phyloP scores from a whole-genome alignment of 2,113 vertebrate species.

The Mus pahari region DNA sequence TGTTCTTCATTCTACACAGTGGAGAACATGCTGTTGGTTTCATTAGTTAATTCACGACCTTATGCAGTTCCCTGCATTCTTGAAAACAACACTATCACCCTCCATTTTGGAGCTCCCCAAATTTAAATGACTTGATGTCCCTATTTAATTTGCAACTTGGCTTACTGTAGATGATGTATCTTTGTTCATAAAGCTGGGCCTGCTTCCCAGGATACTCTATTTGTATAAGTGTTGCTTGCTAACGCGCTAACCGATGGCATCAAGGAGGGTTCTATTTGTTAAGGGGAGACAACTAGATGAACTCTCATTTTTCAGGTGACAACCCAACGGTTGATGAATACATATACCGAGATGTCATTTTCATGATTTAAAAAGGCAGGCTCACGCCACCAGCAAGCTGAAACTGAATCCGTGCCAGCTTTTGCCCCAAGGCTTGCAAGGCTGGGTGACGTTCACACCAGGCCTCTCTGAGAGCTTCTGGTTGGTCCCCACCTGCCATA shows the following conservation, averaged over 20 bases:
- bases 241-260: neutral
- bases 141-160: slow-evolving; percentile 10
- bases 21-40: neutral
- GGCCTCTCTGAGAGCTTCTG: neutral
- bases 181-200: neutral
- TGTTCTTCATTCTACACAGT: neutral
- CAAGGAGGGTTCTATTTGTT: neutral
- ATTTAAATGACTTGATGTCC: neutral
- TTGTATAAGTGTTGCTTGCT: neutral
- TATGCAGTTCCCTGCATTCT: neutral
- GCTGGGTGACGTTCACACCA: neutral
- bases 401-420: neutral
- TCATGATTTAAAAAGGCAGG: neutral
- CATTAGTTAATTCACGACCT: neutral
- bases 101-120: neutral
- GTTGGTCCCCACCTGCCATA: neutral
- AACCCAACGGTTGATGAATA: neutral
- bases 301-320: neutral
- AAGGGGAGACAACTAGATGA: neutral
- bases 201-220: neutral
- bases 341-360: neutral
- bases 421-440: neutral
- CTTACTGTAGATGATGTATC: neutral
- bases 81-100: neutral
- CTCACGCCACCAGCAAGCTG: neutral